Percentiles rank a stretch among this genome's conserved stretches.
Conservation (phyloP, 2,888 invertebrate species). For the Atrina japonica region DNA sequence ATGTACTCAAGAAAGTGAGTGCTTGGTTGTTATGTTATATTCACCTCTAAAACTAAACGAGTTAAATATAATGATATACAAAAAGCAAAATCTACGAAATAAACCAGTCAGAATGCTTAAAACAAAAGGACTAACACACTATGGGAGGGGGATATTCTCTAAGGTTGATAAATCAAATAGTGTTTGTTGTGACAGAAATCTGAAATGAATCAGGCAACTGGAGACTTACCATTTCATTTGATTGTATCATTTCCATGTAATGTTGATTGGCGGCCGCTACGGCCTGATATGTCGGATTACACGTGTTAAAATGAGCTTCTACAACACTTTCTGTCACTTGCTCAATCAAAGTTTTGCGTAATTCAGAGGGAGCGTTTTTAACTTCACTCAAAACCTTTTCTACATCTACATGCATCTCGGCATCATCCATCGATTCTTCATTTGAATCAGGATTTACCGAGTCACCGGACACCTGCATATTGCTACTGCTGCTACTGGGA, state of each 20-base stretch:
- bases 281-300: conserved; percentile 96
- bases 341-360: conserved; percentile 63
- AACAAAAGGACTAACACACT: too few species aligned
- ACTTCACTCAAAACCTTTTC: conserved; percentile 65
- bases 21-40: too few species aligned
- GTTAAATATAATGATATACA: too few species aligned
- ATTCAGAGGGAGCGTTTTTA: conserved; percentile 60
- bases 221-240: conserved; percentile 60
- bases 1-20: too few species aligned
- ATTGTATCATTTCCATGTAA: conserved; percentile 49
- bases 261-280: conserved; percentile 70
- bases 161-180: too few species aligned
- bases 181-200: too few species aligned
- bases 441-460: conserved; percentile 1
- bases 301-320: conserved; percentile 96
- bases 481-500: conserved; percentile 1
- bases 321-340: conserved; percentile 90
- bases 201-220: too few species aligned
- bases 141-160: too few species aligned
- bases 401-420: conserved; percentile 51
- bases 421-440: conserved; percentile 27
- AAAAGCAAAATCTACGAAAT: too few species aligned
- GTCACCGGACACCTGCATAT: background rate
- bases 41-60: too few species aligned
- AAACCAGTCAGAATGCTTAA: too few species aligned